phyloP scores from a whole-genome alignment of 2,888 invertebrate genomes.

The Meloe dianella region DNA sequence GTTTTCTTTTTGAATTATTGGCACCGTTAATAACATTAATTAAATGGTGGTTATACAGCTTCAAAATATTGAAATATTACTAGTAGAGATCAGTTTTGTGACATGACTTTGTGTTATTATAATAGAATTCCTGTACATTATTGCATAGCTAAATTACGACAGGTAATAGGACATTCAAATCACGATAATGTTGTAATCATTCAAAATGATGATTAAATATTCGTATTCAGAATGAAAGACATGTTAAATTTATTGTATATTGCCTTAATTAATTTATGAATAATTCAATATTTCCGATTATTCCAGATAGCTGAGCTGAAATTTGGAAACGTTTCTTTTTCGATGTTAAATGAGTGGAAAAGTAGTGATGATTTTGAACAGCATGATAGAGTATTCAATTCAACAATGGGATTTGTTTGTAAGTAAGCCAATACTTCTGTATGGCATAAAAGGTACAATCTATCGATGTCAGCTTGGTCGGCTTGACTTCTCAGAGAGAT shows the following conservation, averaged over 20 bases:
- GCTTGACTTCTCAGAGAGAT: too few relatives aligned
- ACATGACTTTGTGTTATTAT: background rate
- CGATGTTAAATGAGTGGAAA: too few relatives aligned
- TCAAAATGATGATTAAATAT: constrained; percentile 1
- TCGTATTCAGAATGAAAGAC: background rate
- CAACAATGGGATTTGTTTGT: too few relatives aligned
- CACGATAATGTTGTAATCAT: constrained; percentile 1
- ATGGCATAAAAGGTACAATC: too few relatives aligned
- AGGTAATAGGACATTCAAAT: constrained; percentile 1
- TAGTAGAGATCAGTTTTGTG: background rate
- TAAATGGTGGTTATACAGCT: too few relatives aligned
- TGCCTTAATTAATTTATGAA: background rate
- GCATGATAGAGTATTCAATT: too few relatives aligned
- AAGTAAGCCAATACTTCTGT: too few relatives aligned
- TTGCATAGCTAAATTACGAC: background rate
- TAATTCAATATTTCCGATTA: background rate
- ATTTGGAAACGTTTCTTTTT: background rate
- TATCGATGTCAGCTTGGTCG: too few relatives aligned
- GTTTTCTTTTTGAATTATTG: background rate
- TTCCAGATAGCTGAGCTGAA: background rate
- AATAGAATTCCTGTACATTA: background rate
- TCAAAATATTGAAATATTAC: background rate
- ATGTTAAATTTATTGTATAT: background rate
- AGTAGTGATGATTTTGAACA: too few relatives aligned
- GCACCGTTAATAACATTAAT: too few relatives aligned